Conservation (phyloP, 2,113 vertebrate genomes). For the Callorhinus ursinus region DNA sequence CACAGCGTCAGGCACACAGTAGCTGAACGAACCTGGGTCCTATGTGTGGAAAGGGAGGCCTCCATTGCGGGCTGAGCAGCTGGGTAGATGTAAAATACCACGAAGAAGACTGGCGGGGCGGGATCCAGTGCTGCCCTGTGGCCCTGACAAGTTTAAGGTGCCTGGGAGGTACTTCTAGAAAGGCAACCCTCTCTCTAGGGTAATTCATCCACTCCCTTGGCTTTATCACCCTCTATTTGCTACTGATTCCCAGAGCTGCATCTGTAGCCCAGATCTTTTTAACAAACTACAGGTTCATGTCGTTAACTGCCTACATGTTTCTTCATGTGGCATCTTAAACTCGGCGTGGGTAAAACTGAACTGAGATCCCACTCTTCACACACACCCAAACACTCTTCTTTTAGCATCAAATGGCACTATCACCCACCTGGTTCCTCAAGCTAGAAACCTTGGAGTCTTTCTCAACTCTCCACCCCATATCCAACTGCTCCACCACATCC, state of each 20-base stretch:
- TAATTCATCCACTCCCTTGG: neutral
- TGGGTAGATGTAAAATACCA: neutral
- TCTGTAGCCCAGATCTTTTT: neutral
- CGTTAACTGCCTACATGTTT: neutral
- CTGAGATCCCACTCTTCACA: neutral
- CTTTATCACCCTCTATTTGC: neutral
- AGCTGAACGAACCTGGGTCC: neutral
- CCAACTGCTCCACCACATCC: neutral
- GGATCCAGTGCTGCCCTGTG: too few species aligned
- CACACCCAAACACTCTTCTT: neutral
- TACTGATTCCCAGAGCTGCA: neutral
- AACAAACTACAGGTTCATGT: neutral
- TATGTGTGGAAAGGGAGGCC: neutral
- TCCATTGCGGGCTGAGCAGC: neutral
- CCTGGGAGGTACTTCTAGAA: neutral
- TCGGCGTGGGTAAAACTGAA: neutral
- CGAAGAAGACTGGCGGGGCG: neutral
- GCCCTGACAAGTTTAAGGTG: neutral
- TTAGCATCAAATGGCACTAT: neutral
- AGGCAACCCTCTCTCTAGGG: neutral
- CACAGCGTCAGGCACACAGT: neutral
- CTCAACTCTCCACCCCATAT: neutral
- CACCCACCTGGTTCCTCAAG: neutral
- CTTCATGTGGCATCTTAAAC: neutral
- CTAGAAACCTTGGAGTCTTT: neutral